These are phyloP conservation scores for Pasiphila rectangulata DNA, from an alignment of 2,888 invertebrate species.

Conservation along the genomic window DNA sequence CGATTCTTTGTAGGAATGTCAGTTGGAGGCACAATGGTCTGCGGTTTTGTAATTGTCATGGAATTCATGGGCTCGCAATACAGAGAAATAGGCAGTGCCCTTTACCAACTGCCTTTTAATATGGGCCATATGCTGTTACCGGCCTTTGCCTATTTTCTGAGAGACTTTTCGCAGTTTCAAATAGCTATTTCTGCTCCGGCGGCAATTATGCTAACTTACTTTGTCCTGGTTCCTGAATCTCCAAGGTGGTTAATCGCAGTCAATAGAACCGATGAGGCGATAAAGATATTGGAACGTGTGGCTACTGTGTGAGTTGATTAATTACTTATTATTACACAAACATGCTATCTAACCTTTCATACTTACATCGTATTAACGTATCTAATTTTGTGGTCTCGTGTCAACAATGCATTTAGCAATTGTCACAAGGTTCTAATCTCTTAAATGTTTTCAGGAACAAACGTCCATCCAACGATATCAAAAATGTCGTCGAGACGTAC, in stretches of 20 bases:
- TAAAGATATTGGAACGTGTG: slow-evolving; percentile 83
- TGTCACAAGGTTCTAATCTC: not conserved
- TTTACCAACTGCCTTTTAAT: slow-evolving; percentile 86
- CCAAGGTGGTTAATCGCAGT: slow-evolving; percentile 89
- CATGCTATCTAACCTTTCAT: not conserved
- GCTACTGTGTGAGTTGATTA: slow-evolving; percentile 72
- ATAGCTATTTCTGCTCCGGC: slow-evolving; percentile 83
- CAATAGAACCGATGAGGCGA: slow-evolving; percentile 84
- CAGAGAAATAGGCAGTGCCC: slow-evolving; percentile 80
- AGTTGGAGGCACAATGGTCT: slow-evolving; percentile 91
- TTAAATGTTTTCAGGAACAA: slow-evolving; percentile 65
- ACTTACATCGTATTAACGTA: too few species aligned
- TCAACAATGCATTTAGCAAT: not conserved
- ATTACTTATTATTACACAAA: not conserved
- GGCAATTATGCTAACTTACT: slow-evolving; percentile 81
- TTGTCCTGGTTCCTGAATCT: slow-evolving; percentile 87
- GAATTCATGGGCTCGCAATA: slow-evolving; percentile 83
- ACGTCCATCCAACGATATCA: slow-evolving; percentile 68
- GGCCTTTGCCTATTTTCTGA: slow-evolving; percentile 82
- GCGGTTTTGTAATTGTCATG: slow-evolving; percentile 82
- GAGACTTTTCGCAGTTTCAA: slow-evolving; percentile 84
- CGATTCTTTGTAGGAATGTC: slow-evolving; percentile 86
- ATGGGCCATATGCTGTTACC: slow-evolving; percentile 84
- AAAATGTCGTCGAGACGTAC: slow-evolving; percentile 60
- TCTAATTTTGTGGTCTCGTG: not conserved